phyloP scores from a whole-genome alignment of 2,113 vertebrate genomes.

The Aplodontia rufa region DNA sequence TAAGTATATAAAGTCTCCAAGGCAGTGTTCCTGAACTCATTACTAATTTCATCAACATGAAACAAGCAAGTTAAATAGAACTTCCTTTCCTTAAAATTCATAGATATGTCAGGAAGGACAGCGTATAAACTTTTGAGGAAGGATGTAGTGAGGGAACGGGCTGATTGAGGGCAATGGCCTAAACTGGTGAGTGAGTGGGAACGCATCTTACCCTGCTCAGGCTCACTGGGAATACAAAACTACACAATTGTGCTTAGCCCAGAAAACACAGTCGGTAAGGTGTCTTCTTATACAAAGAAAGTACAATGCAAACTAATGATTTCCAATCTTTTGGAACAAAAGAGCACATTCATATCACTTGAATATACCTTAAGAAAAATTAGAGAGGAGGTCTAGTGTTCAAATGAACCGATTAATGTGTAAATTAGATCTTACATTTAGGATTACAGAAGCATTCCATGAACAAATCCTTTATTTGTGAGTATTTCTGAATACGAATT shows the following conservation, averaged over 20 bases:
- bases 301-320: neutral
- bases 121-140: rapidly evolving
- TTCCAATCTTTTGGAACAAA: neutral
- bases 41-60: neutral
- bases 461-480: neutral
- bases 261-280: neutral
- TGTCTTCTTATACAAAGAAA: neutral
- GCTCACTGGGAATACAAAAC: neutral
- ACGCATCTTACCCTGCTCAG: neutral
- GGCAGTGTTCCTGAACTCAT: neutral
- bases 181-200: neutral
- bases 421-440: slow-evolving; percentile 43
- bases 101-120: neutral
- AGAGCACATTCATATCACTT: neutral
- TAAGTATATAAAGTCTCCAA: neutral
- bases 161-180: no score
- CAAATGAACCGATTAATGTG: neutral
- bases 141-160: rapidly evolving
- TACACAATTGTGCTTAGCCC: neutral
- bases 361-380: neutral
- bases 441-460: slow-evolving; percentile 26
- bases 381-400: neutral
- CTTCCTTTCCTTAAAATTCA: neutral
- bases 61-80: neutral
- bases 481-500: slow-evolving; percentile 44